Conservation (phyloP, 2,113 vertebrate genomes). For the Sturnus vulgaris region DNA sequence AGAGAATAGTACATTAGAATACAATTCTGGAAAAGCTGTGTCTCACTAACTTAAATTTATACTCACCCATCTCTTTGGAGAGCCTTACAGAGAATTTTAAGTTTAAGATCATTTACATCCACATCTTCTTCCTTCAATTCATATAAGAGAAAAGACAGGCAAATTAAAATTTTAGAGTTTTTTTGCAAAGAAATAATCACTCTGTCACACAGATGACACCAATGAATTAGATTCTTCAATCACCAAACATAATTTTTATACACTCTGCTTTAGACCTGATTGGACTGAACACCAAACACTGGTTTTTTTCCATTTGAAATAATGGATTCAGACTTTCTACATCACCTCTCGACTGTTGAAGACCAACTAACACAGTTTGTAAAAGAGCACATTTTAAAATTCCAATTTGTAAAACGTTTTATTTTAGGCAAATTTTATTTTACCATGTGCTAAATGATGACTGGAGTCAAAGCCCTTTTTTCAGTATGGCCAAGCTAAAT, state of each 20-base stretch:
- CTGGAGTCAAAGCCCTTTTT: background rate
- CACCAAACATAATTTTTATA: background rate
- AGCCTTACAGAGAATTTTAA: slow-evolving; percentile 88
- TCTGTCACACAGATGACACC: background rate
- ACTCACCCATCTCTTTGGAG: slow-evolving; percentile 88
- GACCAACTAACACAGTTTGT: background rate
- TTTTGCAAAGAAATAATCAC: background rate
- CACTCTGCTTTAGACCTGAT: background rate
- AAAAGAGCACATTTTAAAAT: background rate
- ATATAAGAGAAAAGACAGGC: background rate
- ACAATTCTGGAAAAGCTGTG: background rate
- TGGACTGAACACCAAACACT: background rate
- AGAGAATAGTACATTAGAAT: background rate
- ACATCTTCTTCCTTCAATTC: slow-evolving; percentile 74
- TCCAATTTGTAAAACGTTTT: background rate
- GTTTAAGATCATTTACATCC: slow-evolving; percentile 83
- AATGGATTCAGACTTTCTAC: background rate
- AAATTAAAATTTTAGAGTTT: background rate
- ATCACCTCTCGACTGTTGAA: accelerated
- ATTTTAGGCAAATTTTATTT: background rate
- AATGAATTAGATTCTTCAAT: background rate
- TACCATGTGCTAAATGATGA: background rate
- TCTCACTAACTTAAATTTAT: background rate
- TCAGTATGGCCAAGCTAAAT: background rate
- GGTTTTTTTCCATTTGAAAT: background rate